These are phyloP conservation scores for Drosophila setifemur DNA, from an alignment of 1,140 invertebrate species.

Conservation along the genomic window DNA sequence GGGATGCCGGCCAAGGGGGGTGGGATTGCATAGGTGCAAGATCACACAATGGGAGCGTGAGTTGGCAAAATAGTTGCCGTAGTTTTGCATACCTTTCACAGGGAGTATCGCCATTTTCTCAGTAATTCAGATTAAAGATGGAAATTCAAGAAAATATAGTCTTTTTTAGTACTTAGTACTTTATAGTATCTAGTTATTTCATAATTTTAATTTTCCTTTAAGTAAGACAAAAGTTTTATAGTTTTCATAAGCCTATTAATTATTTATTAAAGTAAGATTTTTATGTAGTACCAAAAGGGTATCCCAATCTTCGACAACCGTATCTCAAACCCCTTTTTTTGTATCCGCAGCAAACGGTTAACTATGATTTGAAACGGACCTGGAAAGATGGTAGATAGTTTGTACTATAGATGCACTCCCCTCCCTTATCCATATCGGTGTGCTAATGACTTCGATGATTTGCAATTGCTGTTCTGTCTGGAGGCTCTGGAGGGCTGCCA, in stretches of 20 bases:
- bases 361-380: conserved; percentile 9
- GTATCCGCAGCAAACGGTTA: not conserved
- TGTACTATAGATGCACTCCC: no score
- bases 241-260: no score
- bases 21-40: conserved; percentile 23
- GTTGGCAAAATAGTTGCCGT: conserved; percentile 52
- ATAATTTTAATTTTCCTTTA: no score
- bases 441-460: conserved; percentile 45
- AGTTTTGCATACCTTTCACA: not conserved
- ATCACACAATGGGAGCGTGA: conserved; percentile 60
- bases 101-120: not conserved
- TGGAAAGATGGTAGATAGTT: conserved; percentile 12
- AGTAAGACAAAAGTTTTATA: no score
- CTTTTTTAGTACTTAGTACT: no score
- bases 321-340: not conserved
- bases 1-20: not conserved
- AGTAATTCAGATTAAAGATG: no score
- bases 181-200: no score
- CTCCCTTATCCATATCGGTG: not conserved
- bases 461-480: conserved; percentile 27
- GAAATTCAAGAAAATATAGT: no score
- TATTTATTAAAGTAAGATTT: no score
- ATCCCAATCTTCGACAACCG: not conserved
- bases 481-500: conserved; percentile 8
- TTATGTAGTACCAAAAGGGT: not conserved